phyloP scores from a whole-genome alignment of 1,140 invertebrate species.

The Berghia stephanieae region DNA sequence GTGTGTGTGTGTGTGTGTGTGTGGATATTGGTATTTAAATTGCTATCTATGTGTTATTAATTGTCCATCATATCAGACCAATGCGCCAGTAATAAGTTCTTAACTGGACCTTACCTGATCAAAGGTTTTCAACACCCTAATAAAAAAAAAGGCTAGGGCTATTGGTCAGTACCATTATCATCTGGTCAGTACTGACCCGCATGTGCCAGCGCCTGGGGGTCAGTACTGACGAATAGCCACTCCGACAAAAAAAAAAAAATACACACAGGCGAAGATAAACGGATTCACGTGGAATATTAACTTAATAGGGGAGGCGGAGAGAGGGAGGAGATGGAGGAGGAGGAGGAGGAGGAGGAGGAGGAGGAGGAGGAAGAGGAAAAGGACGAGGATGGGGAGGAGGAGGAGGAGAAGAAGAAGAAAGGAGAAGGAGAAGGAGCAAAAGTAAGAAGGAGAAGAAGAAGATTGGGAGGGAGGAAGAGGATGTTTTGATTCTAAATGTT shows the following conservation, averaged over 20 bases:
- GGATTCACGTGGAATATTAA: neutral
- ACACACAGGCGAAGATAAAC: neutral
- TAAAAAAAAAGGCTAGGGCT: too few relatives aligned
- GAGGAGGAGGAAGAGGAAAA: neutral
- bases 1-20: constrained; percentile 8
- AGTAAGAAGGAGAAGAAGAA: neutral
- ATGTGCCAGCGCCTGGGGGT: too few relatives aligned
- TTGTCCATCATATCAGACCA: too few relatives aligned
- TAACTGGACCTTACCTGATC: too few relatives aligned
- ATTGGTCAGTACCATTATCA: too few relatives aligned
- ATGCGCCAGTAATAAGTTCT: too few relatives aligned
- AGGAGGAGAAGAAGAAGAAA: neutral
- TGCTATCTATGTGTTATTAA: too few relatives aligned
- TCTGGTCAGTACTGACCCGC: too few relatives aligned
- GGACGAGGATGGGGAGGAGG: neutral
- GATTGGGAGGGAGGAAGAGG: neutral
- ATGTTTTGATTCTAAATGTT: too few relatives aligned
- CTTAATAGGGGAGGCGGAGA: neutral
- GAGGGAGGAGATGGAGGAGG: neutral
- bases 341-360: neutral
- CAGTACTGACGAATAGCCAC: too few relatives aligned
- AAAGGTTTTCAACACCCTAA: too few relatives aligned
- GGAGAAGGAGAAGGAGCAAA: neutral
- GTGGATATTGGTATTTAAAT: too few relatives aligned
- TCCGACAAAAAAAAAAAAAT: neutral